Percentiles rank a stretch among this genome's conserved stretches.
Conservation (phyloP, 2,888 invertebrate species). For the Ophraella communa region DNA sequence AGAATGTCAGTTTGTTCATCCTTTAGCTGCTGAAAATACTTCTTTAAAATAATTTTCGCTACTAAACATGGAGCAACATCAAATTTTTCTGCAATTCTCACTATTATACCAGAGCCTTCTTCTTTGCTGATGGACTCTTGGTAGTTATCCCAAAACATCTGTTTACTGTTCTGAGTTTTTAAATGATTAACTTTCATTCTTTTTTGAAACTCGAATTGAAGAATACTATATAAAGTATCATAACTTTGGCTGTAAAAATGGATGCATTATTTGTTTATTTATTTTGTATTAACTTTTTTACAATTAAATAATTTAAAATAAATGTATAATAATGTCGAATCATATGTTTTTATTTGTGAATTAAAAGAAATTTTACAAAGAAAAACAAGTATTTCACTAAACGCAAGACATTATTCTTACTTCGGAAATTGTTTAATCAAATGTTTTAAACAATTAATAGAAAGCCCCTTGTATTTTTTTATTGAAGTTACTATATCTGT, state of each 20-base stretch:
- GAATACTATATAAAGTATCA: constrained; percentile 73
- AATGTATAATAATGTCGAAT: too few species aligned
- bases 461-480: constrained; percentile 41
- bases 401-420: constrained; percentile 57
- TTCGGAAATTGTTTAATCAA: constrained; percentile 63
- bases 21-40: constrained; percentile 55
- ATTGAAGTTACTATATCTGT: constrained; percentile 39
- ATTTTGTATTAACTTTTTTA: not conserved
- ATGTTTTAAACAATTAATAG: constrained; percentile 41
- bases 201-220: constrained; percentile 70
- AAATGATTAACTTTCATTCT: constrained; percentile 69
- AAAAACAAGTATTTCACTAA: not conserved
- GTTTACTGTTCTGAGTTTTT: constrained; percentile 66
- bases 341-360: too few species aligned
- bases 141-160: constrained; percentile 60
- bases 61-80: constrained; percentile 67
- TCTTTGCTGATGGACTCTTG: constrained; percentile 56
- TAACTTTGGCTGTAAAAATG: constrained; percentile 59
- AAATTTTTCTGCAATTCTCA: constrained; percentile 64
- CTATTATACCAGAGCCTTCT: constrained; percentile 66
- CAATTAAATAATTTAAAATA: too few species aligned
- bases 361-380: not conserved
- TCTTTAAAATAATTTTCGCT: constrained; percentile 66
- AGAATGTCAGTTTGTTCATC: constrained; percentile 48
- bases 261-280: not conserved